Conservation (phyloP, 2,113 vertebrate genomes). For the Numenius arquata region DNA sequence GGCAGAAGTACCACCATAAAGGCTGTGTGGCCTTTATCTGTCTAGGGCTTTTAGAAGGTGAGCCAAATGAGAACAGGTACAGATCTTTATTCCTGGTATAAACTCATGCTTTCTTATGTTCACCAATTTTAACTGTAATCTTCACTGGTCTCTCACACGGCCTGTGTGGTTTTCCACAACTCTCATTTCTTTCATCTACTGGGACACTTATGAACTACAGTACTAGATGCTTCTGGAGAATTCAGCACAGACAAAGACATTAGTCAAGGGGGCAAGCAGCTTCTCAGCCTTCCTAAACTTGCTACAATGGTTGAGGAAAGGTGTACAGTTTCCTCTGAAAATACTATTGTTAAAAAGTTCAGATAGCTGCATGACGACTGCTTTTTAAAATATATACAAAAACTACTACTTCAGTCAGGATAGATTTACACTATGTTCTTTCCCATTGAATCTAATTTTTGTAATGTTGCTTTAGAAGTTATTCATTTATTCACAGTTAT, state of each 20-base stretch:
- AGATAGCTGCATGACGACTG: neutral
- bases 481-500: no score
- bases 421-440: neutral
- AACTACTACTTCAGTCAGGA: neutral
- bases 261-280: neutral
- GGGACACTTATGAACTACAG: neutral
- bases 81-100: neutral
- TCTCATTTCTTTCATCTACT: neutral
- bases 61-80: neutral
- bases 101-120: neutral
- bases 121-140: neutral
- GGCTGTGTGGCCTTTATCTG: neutral
- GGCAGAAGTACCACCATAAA: neutral
- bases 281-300: neutral
- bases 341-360: neutral
- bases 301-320: neutral
- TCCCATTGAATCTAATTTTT: neutral
- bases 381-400: neutral
- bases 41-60: neutral
- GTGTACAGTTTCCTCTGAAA: neutral
- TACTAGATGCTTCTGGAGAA: neutral
- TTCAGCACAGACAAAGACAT: neutral
- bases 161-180: neutral
- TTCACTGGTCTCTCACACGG: neutral
- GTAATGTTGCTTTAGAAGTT: neutral